Conservation (phyloP, 2,888 invertebrate species). For the Perizoma affinitatum region DNA sequence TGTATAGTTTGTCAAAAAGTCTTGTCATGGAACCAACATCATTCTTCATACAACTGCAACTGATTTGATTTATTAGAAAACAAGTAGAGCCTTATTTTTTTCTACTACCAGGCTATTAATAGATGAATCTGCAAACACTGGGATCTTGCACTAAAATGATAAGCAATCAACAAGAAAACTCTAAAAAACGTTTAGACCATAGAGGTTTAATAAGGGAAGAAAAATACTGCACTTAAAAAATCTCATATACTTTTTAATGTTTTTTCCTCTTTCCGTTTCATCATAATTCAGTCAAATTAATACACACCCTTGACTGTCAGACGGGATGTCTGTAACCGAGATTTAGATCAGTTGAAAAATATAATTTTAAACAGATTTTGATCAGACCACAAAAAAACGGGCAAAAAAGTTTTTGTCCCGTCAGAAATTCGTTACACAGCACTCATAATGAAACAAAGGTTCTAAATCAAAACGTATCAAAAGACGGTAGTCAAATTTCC, state of each 20-base stretch:
- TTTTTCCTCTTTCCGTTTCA: constrained; percentile 4
- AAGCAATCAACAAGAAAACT: too few relatives aligned
- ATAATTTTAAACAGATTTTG: constrained; percentile 22
- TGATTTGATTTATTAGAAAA: too few relatives aligned
- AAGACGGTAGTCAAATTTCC: constrained; percentile 75
- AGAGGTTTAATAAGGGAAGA: too few relatives aligned
- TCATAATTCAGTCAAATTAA: not conserved
- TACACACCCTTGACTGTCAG: constrained; percentile 8
- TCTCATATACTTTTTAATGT: not conserved
- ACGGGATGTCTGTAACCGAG: constrained; percentile 9
- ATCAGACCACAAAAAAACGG: constrained; percentile 21
- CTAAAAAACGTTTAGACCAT: too few relatives aligned
- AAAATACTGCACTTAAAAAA: too few relatives aligned
- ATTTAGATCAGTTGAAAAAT: constrained; percentile 22
- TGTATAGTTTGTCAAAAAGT: too few relatives aligned
- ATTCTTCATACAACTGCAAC: too few relatives aligned
- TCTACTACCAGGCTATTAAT: too few relatives aligned
- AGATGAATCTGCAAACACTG: too few relatives aligned
- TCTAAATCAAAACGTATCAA: constrained; percentile 76
- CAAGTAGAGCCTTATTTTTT: too few relatives aligned
- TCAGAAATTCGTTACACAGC: constrained; percentile 58
- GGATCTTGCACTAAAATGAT: too few relatives aligned
- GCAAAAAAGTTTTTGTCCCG: constrained; percentile 57
- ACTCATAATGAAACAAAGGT: constrained; percentile 61
- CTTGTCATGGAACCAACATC: too few relatives aligned